A percentile compares a stretch with the other conserved stretches of the same genome.
phyloP scores from a whole-genome alignment of 2,113 vertebrate genomes.

The Rhinogobius similis region DNA sequence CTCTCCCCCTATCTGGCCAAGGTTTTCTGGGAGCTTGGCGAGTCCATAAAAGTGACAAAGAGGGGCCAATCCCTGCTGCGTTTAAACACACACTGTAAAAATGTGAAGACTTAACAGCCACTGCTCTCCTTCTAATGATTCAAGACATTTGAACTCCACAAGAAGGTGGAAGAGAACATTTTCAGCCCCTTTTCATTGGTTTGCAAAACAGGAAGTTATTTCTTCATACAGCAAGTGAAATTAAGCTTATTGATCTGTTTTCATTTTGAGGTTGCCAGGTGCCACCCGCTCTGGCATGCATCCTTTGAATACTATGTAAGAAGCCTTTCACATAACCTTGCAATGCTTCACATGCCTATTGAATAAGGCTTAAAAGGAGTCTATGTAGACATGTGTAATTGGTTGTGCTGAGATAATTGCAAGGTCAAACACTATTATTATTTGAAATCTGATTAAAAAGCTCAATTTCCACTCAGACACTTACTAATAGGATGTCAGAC shows the following conservation, averaged over 20 bases:
- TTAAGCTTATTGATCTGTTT: conserved; percentile 46
- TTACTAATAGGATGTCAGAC: conserved; percentile 38
- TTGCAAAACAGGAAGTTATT: conserved; percentile 49
- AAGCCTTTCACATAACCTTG: conserved; percentile 55
- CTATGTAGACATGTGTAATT: conserved; percentile 54
- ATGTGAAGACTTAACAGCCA: conserved; percentile 53
- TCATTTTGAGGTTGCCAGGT: conserved; percentile 69
- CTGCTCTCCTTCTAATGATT: conserved; percentile 56
- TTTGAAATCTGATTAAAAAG: conserved; percentile 47
- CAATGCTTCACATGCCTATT: conserved; percentile 63
- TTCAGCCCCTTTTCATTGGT: conserved; percentile 18
- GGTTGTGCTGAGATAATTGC: conserved; percentile 49
- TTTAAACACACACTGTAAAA: conserved; percentile 69
- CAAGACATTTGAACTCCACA: conserved; percentile 34
- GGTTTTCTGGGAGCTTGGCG: conserved; percentile 19
- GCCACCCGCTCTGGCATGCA: conserved; percentile 51
- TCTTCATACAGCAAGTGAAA: conserved; percentile 62
- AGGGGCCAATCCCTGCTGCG: conserved; percentile 37
- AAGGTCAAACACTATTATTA: conserved; percentile 53
- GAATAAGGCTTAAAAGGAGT: conserved; percentile 62
- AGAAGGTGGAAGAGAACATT: not conserved
- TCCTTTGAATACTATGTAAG: conserved; percentile 50
- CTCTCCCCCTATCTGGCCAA: conserved; percentile 27
- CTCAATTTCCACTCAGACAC: conserved; percentile 23
- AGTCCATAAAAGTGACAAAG: conserved; percentile 66